Base-by-base conservation (phyloP, 2,888 invertebrate genomes). In the Hirudinaria manillensis region DNA sequence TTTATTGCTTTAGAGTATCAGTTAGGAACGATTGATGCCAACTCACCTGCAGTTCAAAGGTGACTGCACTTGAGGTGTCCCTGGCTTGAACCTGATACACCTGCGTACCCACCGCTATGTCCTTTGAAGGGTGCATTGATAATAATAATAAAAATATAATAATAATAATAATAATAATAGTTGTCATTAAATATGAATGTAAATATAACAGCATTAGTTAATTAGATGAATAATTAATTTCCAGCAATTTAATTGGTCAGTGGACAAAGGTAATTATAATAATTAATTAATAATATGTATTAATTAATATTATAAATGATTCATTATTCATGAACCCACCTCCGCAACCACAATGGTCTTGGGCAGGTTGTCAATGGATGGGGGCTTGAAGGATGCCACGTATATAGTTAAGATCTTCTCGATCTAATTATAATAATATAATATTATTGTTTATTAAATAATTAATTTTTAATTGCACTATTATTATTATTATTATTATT, bases 331-430 rank as follows among this genome's bases (percentile, higher is more conserved):
- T 45, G 10, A 10, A 45, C 45, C 10, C 3, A 73, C 73, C 61
- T 73, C 73, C 1, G 73, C 51, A 7, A 73, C 21, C 24, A 10
- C 34, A n/a, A 73, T 36, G 36, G 32, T 65, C 36, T 32, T 38
- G 65, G 73, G 73, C 1, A 73, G 65, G 65, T 73, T 73, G 45
- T 24, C 21, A 38, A 73, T 61, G 32, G 73, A 32, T 1, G 73
- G 73, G 3, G 72, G 68, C 2, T 34, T 72, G 56, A 51, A 56
- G 3, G 61, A n/a, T 10, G 73, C 29, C 10, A 73, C 65, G 16
- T 2, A 3, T 6, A 73, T 65, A 21, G n/a, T 4, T 61, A 56
- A 65, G n/a, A 36, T 3, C 38, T 65, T 27, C 24, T n/a, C 27
- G 21, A 73, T 65, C 73, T 73, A 24, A 27, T 61, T 24, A 61